Conservation (phyloP, 2,113 vertebrate genomes). For the Chamaea fasciata region DNA sequence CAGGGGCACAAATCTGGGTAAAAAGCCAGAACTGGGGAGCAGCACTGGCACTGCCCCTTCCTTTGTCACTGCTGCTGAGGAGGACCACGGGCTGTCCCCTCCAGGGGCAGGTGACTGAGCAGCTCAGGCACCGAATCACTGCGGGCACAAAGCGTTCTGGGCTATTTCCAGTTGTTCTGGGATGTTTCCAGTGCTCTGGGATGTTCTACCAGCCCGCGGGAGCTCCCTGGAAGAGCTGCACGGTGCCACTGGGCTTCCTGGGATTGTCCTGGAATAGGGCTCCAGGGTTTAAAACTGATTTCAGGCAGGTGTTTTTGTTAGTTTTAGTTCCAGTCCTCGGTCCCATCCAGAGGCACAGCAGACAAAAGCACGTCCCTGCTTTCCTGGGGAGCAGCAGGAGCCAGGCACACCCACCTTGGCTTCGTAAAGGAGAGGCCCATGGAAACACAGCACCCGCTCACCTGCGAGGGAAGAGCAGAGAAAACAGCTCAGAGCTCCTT, state of each 20-base stretch:
- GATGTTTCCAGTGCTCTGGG: not conserved
- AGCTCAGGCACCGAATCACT: not conserved
- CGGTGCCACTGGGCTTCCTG: not conserved
- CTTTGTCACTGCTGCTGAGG: not conserved
- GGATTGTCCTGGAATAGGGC: not conserved
- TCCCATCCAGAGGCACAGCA: not conserved
- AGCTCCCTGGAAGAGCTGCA: not conserved
- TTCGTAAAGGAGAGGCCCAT: slow-evolving; percentile 99
- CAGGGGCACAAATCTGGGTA: not conserved
- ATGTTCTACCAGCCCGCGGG: not conserved
- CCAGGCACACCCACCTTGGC: slow-evolving; percentile 85
- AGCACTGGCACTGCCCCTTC: not conserved
- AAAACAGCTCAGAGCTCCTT: not conserved
- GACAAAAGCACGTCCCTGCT: not conserved
- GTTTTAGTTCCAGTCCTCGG: not conserved
- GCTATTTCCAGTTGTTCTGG: not conserved
- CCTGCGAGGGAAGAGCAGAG: slow-evolving; percentile 71
- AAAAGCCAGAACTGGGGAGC: not conserved
- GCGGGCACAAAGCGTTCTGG: not conserved
- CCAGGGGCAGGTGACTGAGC: not conserved
- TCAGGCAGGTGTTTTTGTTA: not conserved
- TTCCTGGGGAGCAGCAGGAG: not conserved
- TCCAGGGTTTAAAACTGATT: not conserved
- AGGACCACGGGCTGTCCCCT: not conserved
- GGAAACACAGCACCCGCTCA: slow-evolving; percentile 99